Evolutionary conservation across 2,113 vertebrate genomes (phyloP).

Genomic region (Bombycilla garrulus): DNA sequence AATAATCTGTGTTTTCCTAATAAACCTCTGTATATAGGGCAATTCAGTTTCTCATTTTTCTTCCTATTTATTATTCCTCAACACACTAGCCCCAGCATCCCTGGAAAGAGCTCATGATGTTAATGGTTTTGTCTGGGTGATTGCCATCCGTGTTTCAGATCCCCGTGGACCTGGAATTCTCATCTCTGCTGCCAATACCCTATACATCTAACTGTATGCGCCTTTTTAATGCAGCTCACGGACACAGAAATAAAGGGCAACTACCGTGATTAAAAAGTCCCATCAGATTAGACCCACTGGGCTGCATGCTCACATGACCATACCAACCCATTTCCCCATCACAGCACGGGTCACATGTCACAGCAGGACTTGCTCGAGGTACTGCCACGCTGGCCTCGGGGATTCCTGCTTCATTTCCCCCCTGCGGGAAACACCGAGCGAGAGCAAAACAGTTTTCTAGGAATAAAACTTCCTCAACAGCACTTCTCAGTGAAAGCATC

Average conservation of each 20-base stretch:
- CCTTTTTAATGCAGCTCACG: not conserved
- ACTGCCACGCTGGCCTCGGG: not conserved
- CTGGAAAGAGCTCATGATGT: not conserved
- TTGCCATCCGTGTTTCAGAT: not conserved
- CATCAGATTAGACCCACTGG: not conserved
- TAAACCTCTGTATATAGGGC: not conserved
- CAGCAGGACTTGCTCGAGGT: not conserved
- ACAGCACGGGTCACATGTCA: not conserved
- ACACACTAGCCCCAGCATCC: not conserved
- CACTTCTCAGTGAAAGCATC: not conserved
- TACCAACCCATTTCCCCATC: not conserved
- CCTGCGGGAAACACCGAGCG: accelerated
- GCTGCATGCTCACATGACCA: not conserved
- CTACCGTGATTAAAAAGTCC: not conserved
- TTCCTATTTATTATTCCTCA: not conserved
- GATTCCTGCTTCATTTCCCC: not conserved
- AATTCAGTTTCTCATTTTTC: not conserved
- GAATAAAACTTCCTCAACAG: not conserved
- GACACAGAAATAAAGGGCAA: not conserved
- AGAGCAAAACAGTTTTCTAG: not conserved
- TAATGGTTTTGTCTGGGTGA: not conserved
- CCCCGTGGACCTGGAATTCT: not conserved
- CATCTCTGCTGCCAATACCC: not conserved
- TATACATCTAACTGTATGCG: not conserved
- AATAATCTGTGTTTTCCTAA: not conserved